Evolutionary conservation across 2,888 invertebrate species (phyloP).

Genomic region (Margaritifera margaritifera): DNA sequence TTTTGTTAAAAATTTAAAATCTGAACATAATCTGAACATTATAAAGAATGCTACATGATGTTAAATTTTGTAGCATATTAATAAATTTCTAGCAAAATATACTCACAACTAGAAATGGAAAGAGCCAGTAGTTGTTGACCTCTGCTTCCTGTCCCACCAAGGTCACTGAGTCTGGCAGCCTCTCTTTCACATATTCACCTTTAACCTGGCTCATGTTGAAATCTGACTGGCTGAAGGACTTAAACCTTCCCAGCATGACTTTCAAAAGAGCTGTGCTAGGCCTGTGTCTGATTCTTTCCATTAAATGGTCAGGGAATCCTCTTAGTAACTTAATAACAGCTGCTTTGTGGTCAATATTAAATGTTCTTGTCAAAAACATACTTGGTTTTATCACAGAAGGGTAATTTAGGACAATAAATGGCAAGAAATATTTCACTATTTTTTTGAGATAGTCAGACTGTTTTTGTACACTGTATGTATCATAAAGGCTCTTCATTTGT

Average conservation of each 20-base stretch:
- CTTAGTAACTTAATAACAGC: conserved; percentile 62
- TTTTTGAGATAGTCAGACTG: conserved; percentile 64
- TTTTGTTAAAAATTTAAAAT: too few relatives aligned
- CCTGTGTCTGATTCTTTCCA: conserved; percentile 60
- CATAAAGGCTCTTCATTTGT: conserved; percentile 58
- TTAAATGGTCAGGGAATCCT: conserved; percentile 67
- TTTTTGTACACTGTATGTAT: conserved; percentile 58
- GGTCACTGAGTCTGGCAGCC: conserved; percentile 60
- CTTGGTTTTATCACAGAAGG: conserved; percentile 54
- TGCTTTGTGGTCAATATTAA: conserved; percentile 62
- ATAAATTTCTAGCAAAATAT: neutral
- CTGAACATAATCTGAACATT: too few relatives aligned
- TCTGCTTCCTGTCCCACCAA: conserved; percentile 63
- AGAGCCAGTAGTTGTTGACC: conserved; percentile 72
- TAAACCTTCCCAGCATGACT: conserved; percentile 61
- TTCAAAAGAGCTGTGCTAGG: conserved; percentile 67
- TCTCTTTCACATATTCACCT: conserved; percentile 65
- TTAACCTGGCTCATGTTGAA: conserved; percentile 56
- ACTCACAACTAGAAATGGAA: conserved; percentile 71
- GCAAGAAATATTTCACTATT: conserved; percentile 64
- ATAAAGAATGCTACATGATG: too few relatives aligned
- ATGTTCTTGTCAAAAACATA: conserved; percentile 45
- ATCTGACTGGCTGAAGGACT: conserved; percentile 47
- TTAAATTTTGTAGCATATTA: too few relatives aligned
- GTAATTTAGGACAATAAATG: conserved; percentile 59